Conservation (phyloP, 2,888 invertebrate species). For the Nymphalis polychloros region DNA sequence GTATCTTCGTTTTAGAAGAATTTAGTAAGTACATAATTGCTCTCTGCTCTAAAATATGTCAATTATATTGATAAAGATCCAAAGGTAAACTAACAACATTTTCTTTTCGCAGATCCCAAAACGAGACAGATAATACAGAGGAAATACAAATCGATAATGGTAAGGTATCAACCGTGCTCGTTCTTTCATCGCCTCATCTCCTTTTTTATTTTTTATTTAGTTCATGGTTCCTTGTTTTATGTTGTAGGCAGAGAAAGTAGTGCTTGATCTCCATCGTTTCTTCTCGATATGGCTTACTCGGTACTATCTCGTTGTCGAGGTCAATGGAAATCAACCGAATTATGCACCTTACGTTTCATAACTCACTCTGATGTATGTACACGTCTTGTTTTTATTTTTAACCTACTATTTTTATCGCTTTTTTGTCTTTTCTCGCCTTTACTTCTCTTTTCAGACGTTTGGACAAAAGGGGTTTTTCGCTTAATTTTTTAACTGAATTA, state of each 20-base stretch:
- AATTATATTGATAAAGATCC: too few species aligned
- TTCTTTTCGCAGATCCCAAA: slow-evolving; percentile 93
- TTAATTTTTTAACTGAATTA: neutral
- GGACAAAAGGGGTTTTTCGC: slow-evolving; percentile 12
- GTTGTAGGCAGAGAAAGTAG: slow-evolving; percentile 89
- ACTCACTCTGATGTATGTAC: slow-evolving; percentile 72
- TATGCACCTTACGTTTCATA: slow-evolving; percentile 71
- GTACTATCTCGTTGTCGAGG: slow-evolving; percentile 65
- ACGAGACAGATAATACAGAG: slow-evolving; percentile 97
- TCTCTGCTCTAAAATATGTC: neutral
- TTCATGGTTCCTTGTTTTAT: slow-evolving; percentile 63
- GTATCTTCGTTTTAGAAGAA: slow-evolving; percentile 99
- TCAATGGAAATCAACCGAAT: slow-evolving; percentile 62
- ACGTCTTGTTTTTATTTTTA: slow-evolving; percentile 52
- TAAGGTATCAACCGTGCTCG: slow-evolving; percentile 77
- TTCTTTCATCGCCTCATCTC: slow-evolving; percentile 36
- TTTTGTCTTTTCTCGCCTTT: slow-evolving; percentile 34
- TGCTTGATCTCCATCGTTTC: slow-evolving; percentile 89
- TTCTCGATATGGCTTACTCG: slow-evolving; percentile 86
- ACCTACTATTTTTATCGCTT: slow-evolving; percentile 43
- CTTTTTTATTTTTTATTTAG: slow-evolving; percentile 52
- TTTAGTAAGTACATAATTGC: slow-evolving; percentile 92
- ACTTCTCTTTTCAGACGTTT: slow-evolving; percentile 22
- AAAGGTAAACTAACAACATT: neutral
- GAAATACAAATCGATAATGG: slow-evolving; percentile 99